phyloP scores from a whole-genome alignment of 2,113 vertebrate genomes.

The Nibea albiflora region DNA sequence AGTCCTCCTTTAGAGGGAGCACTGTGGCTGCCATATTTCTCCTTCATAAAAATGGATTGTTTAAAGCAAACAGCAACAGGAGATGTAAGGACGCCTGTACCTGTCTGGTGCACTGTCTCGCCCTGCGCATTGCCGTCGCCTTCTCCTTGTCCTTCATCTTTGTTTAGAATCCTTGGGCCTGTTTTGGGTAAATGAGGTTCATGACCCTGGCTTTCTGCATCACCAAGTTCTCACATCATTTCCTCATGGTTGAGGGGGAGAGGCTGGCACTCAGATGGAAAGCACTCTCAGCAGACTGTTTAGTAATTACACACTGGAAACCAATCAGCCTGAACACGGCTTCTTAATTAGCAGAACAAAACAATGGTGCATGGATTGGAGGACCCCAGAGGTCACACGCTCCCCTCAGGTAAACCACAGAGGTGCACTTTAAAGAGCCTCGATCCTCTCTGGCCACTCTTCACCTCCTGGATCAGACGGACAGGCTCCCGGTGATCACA shows the following conservation, averaged over 20 bases:
- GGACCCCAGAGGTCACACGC: conserved; percentile 73
- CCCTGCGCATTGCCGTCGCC: conserved; percentile 17
- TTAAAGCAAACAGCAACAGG: conserved; percentile 29
- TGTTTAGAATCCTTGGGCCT: conserved; percentile 65
- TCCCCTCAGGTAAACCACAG: conserved; percentile 67
- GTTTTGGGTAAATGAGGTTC: conserved; percentile 76
- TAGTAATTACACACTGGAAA: conserved; percentile 87
- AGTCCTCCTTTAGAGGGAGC: conserved; percentile 65
- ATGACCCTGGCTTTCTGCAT: conserved; percentile 77
- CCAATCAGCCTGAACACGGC: conserved; percentile 85
- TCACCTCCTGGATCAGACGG: conserved; percentile 27
- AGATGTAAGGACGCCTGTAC: conserved; percentile 19
- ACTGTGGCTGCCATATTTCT: conserved; percentile 53
- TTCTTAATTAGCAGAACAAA: conserved; percentile 86
- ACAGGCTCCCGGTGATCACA: conserved; percentile 52
- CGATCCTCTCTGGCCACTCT: conserved; percentile 43
- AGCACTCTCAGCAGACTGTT: conserved; percentile 82
- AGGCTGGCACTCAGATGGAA: conserved; percentile 77
- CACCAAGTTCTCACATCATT: conserved; percentile 62
- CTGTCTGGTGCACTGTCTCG: conserved; percentile 41
- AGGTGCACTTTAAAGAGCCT: conserved; percentile 60
- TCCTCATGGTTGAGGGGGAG: conserved; percentile 64
- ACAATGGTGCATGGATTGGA: conserved; percentile 80
- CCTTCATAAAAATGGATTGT: conserved; percentile 24
- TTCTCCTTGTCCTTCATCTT: conserved; percentile 63